phyloP scores from a whole-genome alignment of 37 sponge, comb jelly and placozoan species.

The Halisarca cf. caerulea region DNA sequence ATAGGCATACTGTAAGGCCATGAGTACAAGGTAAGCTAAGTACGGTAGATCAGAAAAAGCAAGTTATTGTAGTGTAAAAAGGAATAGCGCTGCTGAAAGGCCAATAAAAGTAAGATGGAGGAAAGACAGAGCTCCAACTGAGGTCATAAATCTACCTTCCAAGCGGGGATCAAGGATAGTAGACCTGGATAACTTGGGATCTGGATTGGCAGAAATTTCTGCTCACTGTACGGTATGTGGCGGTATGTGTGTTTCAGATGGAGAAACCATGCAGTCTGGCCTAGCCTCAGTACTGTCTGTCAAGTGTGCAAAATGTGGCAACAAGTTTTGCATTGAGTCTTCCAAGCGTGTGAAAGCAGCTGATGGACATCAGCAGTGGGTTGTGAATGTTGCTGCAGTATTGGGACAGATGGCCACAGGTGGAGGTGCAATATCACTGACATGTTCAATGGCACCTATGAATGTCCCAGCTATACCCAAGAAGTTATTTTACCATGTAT shows the following conservation, averaged over 20 bases:
- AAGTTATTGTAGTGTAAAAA: background rate
- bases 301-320: conserved; percentile 4
- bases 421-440: no score
- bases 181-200: conserved; percentile 5
- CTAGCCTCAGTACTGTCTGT: background rate
- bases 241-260: conserved; percentile 11
- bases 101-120: background rate
- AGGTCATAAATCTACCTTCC: background rate
- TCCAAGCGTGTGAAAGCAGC: conserved; percentile 14
- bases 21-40: conserved; percentile 7
- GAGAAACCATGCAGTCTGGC: background rate
- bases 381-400: no score
- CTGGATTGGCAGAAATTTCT: conserved; percentile 11
- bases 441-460: no score
- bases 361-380: no score
- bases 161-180: background rate
- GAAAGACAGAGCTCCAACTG: background rate
- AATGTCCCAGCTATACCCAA: no score
- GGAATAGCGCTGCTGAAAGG: background rate
- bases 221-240: conserved; percentile 1
- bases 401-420: no score
- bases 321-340: conserved; percentile 7
- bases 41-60: conserved; percentile 7
- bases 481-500: no score
- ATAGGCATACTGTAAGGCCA: background rate